A percentile compares a stretch with the other conserved stretches of the same genome.
Conservation (phyloP, 2,888 invertebrate species). For the Pyrocoelia pectoralis region DNA sequence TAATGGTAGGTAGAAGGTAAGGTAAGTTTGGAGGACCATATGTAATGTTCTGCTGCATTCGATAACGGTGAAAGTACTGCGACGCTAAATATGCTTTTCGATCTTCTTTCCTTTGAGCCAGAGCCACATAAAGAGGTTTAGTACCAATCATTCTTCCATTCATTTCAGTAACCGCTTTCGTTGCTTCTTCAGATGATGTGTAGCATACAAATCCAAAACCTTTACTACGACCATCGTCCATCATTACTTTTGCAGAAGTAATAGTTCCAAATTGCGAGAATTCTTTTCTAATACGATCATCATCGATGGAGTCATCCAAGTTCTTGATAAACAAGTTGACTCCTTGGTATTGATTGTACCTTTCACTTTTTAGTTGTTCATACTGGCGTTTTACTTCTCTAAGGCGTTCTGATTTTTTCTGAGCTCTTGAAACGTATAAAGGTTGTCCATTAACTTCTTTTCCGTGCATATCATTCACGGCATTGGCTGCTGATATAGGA, state of each 20-base stretch:
- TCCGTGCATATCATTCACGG: conserved; percentile 90
- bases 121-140: conserved; percentile 75
- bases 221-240: conserved; percentile 63
- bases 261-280: conserved; percentile 73
- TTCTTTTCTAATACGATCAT: conserved; percentile 70
- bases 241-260: conserved; percentile 74
- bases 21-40: conserved; percentile 78
- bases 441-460: conserved; percentile 78
- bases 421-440: conserved; percentile 96
- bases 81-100: conserved; percentile 72
- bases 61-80: conserved; percentile 79
- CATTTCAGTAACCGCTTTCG: conserved; percentile 77
- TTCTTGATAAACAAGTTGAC: conserved; percentile 80
- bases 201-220: conserved; percentile 78
- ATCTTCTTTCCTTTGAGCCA: conserved; percentile 77
- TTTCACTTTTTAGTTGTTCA: conserved; percentile 92
- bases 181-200: conserved; percentile 73
- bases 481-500: conserved; percentile 93
- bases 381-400: conserved; percentile 95
- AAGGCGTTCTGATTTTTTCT: conserved; percentile 97
- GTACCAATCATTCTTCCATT: conserved; percentile 72
- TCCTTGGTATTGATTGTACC: conserved; percentile 73
- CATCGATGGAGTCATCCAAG: conserved; percentile 73
- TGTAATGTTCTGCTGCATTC: conserved; percentile 78
- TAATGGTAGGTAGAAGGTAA: conserved; percentile 87